Percentiles rank a stretch among this genome's conserved stretches.
phyloP scores from a whole-genome alignment of 2,888 invertebrate species.

The Coleophora flavipennella region DNA sequence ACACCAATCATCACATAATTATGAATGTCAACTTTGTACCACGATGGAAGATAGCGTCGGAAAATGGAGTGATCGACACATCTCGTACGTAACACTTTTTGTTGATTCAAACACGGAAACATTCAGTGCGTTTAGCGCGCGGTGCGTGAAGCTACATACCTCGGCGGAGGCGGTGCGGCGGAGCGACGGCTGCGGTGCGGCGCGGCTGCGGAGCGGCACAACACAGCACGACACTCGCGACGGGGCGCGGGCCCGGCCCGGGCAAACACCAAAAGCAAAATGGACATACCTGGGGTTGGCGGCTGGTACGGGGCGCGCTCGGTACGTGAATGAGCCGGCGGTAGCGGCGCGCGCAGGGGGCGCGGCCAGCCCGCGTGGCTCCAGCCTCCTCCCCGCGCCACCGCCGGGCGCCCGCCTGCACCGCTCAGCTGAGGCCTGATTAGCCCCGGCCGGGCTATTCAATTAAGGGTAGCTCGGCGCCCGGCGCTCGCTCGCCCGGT shows the following conservation, averaged over 20 bases:
- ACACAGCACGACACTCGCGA: slow-evolving; percentile 64
- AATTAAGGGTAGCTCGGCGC: slow-evolving; percentile 65
- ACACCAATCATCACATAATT: too few relatives aligned
- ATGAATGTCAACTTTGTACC: too few relatives aligned
- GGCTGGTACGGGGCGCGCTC: slow-evolving; percentile 67
- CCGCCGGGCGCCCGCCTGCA: slow-evolving; percentile 34
- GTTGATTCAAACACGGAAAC: slow-evolving; percentile 23
- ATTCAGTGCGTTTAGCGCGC: slow-evolving; percentile 12
- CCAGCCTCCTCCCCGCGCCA: slow-evolving; percentile 51
- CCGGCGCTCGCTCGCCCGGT: too few relatives aligned
- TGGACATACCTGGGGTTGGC: slow-evolving; percentile 70
- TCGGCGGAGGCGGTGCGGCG: slow-evolving; percentile 1
- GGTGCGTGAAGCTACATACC: too few relatives aligned
- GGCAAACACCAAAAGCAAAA: slow-evolving; percentile 69
- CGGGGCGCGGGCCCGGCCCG: slow-evolving; percentile 47
- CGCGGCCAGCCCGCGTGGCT: slow-evolving; percentile 75
- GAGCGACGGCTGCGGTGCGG: slow-evolving; percentile 11
- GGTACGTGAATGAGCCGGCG: slow-evolving; percentile 67
- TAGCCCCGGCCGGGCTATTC: slow-evolving; percentile 68
- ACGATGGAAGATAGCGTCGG: slow-evolving; percentile 1
- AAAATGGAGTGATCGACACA: slow-evolving; percentile 8
- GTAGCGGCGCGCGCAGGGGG: slow-evolving; percentile 76
- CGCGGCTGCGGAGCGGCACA: slow-evolving; percentile 34
- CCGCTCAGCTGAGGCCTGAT: slow-evolving; percentile 69
- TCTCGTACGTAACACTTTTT: slow-evolving; percentile 16